Percentiles rank a stretch among this genome's conserved stretches.
Evolutionary conservation across 2,888 invertebrate genomes (phyloP).

Genomic region (Lasioglossum malachurum): DNA sequence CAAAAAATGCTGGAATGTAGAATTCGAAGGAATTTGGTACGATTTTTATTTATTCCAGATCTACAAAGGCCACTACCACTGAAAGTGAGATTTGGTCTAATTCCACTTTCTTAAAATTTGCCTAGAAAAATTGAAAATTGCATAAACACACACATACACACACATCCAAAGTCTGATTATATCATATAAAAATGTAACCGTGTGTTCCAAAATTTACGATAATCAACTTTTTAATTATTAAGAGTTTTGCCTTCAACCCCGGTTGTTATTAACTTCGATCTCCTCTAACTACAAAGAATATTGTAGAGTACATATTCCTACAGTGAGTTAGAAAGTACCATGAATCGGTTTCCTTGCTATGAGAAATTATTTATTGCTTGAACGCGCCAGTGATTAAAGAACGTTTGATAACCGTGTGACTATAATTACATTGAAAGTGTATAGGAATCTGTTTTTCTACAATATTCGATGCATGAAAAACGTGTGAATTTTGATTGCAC

Average conservation of each 20-base stretch:
- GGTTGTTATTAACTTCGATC: neutral
- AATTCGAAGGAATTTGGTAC: no score
- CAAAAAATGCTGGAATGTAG: no score
- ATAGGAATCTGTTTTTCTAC: neutral
- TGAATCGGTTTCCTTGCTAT: neutral
- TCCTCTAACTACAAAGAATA: neutral
- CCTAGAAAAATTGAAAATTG: no score
- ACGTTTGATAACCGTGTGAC: neutral
- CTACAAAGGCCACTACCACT: no score
- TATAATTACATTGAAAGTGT: neutral
- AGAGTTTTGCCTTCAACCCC: neutral
- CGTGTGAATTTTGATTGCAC: neutral
- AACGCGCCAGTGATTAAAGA: neutral
- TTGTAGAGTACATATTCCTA: no score
- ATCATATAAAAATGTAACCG: no score
- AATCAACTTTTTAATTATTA: neutral
- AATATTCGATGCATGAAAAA: conserved; percentile 1
- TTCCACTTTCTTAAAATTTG: no score
- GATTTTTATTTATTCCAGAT: no score
- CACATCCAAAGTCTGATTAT: no score
- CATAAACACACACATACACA: no score
- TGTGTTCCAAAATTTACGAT: neutral
- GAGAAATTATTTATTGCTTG: neutral
- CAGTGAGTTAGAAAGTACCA: neutral
- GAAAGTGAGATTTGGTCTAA: no score